Evolutionary conservation across 2,797 vertebrate species (phyloP).

Genomic region (Myotis pilosus): DNA sequence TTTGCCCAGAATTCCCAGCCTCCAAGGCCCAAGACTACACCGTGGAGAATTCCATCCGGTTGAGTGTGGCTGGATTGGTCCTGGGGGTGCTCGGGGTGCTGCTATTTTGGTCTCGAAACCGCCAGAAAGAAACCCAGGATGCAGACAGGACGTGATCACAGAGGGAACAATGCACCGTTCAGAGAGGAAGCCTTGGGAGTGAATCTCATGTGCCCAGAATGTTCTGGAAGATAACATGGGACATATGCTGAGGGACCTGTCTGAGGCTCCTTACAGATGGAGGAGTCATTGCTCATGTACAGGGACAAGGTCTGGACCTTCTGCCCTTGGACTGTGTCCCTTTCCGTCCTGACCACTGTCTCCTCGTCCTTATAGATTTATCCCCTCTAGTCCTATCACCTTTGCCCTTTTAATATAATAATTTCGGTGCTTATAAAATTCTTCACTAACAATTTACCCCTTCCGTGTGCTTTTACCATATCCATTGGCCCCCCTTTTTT

Average conservation of each 20-base stretch:
- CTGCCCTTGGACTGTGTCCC: neutral
- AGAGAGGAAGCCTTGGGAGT: too few species aligned
- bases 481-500: too few species aligned
- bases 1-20: neutral
- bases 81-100: neutral
- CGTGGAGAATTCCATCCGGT: neutral
- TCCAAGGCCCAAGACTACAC: neutral
- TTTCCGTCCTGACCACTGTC: too few species aligned
- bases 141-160: too few species aligned
- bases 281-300: accelerated
- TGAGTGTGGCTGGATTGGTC: neutral
- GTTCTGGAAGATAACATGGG: neutral
- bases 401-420: too few species aligned
- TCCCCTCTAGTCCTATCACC: too few species aligned
- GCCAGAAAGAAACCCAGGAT: neutral
- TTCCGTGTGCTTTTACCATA: too few species aligned
- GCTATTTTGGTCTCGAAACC: neutral
- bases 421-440: too few species aligned
- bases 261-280: neutral
- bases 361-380: too few species aligned
- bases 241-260: neutral
- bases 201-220: neutral
- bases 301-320: neutral
- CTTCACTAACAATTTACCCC: too few species aligned
- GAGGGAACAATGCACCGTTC: accelerated